These are phyloP conservation scores for Gandaritis pyraliata DNA, from an alignment of 2,888 invertebrate genomes.

Conservation along the genomic window DNA sequence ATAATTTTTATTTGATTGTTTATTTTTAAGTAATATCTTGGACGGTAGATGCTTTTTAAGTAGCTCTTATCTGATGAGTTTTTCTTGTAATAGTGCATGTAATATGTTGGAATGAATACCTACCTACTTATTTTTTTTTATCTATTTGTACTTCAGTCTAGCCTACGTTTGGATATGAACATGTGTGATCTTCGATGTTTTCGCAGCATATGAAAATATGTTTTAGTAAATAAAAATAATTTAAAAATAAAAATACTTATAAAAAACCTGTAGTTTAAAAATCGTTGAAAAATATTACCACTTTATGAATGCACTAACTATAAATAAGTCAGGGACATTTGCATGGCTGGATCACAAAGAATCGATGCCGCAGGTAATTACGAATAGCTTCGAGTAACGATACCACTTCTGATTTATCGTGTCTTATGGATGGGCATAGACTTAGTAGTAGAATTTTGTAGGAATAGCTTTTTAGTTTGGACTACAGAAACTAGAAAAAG, in stretches of 20 bases:
- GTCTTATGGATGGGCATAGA: conserved; percentile 55
- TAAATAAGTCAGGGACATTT: conserved; percentile 66
- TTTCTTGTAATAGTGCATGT: conserved; percentile 23
- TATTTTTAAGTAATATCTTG: conserved; percentile 31
- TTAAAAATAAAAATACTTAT: too few species aligned
- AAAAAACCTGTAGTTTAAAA: too few species aligned
- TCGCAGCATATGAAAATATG: too few species aligned
- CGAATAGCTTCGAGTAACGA: conserved; percentile 68
- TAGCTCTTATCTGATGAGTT: conserved; percentile 19
- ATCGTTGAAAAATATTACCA: too few species aligned
- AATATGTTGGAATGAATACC: conserved; percentile 16
- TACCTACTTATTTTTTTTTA: background rate
- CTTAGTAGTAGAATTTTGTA: conserved; percentile 24
- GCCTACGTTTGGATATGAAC: background rate
- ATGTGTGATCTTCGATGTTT: background rate
- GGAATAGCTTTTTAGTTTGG: conserved; percentile 1
- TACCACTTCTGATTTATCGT: conserved; percentile 62
- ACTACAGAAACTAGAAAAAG: background rate
- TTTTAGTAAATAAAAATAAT: too few species aligned
- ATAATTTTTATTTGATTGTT: conserved; percentile 34
- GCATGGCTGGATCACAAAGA: conserved; percentile 67
- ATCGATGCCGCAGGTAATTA: conserved; percentile 68
- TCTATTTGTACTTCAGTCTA: background rate
- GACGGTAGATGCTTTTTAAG: conserved; percentile 18
- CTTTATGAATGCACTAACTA: conserved; percentile 29